These are phyloP conservation scores for Amiota minor DNA, from an alignment of 2,888 invertebrate species.

Conservation along the genomic window DNA sequence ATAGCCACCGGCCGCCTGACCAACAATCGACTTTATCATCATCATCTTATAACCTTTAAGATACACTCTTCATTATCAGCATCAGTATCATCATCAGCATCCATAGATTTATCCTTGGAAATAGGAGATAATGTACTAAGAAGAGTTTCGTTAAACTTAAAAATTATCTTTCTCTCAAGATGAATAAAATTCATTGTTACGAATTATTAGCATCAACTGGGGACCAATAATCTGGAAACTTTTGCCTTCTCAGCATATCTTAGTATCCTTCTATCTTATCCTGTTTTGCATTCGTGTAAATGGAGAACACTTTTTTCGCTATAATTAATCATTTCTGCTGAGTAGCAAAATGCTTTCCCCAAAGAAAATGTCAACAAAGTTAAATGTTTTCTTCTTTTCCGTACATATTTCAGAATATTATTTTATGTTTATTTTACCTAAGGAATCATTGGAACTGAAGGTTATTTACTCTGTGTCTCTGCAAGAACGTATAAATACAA, in stretches of 20 bases:
- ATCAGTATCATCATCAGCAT: too few species aligned
- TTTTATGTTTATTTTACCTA: too few species aligned
- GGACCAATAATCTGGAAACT: slow-evolving; percentile 1
- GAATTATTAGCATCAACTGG: slow-evolving; percentile 11
- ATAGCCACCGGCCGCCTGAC: slow-evolving; percentile 14
- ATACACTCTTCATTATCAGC: not conserved
- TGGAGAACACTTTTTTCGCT: slow-evolving; percentile 16
- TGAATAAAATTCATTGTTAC: too few species aligned
- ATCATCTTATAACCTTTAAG: slow-evolving; percentile 23
- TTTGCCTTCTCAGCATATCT: not conserved
- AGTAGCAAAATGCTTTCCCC: slow-evolving; percentile 33
- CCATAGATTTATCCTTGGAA: too few species aligned
- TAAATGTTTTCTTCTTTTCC: not conserved
- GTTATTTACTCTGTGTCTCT: too few species aligned
- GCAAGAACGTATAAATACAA: too few species aligned
- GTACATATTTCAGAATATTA: too few species aligned
- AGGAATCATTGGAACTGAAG: too few species aligned
- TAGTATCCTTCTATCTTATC: not conserved
- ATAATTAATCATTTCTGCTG: slow-evolving; percentile 9
- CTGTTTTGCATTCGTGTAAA: slow-evolving; percentile 19
- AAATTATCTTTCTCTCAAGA: too few species aligned
- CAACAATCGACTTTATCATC: slow-evolving; percentile 6
- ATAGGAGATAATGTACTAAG: too few species aligned
- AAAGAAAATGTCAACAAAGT: slow-evolving; percentile 9
- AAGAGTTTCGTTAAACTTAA: too few species aligned